Evolutionary conservation across 1,140 invertebrate genomes (phyloP), one percentile per base, ranked within the genome.

Genomic region (Drosophila elegans): DNA sequence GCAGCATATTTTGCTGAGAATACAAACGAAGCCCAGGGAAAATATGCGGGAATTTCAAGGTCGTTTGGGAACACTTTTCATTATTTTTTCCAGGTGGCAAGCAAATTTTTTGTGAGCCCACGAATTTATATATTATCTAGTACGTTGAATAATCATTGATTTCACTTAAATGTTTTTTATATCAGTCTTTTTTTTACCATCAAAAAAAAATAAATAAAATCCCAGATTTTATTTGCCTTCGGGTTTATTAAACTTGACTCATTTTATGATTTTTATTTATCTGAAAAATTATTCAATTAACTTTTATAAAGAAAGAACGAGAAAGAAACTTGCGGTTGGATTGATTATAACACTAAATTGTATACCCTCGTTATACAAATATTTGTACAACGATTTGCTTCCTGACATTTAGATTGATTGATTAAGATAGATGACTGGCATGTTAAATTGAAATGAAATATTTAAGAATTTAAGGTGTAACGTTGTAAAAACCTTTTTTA

Each of bases 21-120:
- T 39, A 56, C 12, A 49, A 63, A 36, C 49, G 21, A 49, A 41
- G 6, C n/a, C 56, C 60, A 34, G 44, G 16, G 21, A 10, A 57
- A 71, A 71, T 69, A 57, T 71, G 51, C 68, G 36, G 51, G 42
- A 69, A 56, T 69, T 55, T 68, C 41, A 69, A 39, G 67, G 67
- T 55, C 41, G 49, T 39, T 45, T 39, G 16, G n/a, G 16, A 56
- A 11, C 1, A 10, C 0, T 27, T 55, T 48, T 29, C 41, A 34
- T 32, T 21, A n/a, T 36, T 42, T 48, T 41, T 69, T 57, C 64
- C 64, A 68, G 64, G 61, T 68, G 45, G 38, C 60, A 1, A 10
- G 11, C 21, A 64, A n/a, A 51, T 10, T 29, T 25, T 49, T 57
- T 38, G 5, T 5, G 38, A 38, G 12, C 12, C 12, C 12, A 9